These are phyloP conservation scores for Steinernema carpocapsae DNA, from an alignment of 2,888 invertebrate genomes.

Conservation along the genomic window DNA sequence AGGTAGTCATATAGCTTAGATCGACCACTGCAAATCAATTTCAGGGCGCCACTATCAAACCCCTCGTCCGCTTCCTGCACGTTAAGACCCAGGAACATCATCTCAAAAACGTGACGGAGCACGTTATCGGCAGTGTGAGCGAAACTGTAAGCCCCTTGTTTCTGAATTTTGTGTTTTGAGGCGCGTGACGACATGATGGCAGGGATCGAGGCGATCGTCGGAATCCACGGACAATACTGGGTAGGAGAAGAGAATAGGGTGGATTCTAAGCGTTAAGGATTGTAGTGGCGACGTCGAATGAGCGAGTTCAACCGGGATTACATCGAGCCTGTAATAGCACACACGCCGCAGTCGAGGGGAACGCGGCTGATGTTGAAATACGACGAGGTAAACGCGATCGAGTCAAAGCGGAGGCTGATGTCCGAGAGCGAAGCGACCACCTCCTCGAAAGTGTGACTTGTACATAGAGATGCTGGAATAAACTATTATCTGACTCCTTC, in stretches of 20 bases:
- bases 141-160: no score
- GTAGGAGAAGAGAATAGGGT: slow-evolving; percentile 33
- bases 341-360: slow-evolving; percentile 37
- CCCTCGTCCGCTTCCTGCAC: slow-evolving; percentile 88
- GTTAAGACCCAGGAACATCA: slow-evolving; percentile 75
- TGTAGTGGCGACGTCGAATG: slow-evolving; percentile 47
- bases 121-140: slow-evolving; percentile 41
- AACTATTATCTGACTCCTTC: no score
- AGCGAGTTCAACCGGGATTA: slow-evolving; percentile 46
- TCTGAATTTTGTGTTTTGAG: slow-evolving; percentile 41
- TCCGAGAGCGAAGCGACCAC: background rate
- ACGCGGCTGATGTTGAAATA: slow-evolving; percentile 36
- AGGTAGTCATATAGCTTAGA: slow-evolving; percentile 73
- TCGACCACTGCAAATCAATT: slow-evolving; percentile 45
- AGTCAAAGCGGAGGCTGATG: slow-evolving; percentile 6
- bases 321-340: slow-evolving; percentile 47
- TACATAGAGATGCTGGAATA: no score
- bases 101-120: slow-evolving; percentile 42
- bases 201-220: slow-evolving; percentile 63
- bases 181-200: slow-evolving; percentile 62
- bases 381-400: slow-evolving; percentile 30
- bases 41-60: slow-evolving; percentile 92
- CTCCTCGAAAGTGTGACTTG: background rate
- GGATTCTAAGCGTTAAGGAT: slow-evolving; percentile 4
- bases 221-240: slow-evolving; percentile 53